Evolutionary conservation across 1,140 invertebrate genomes (phyloP).

Genomic region (Solen grandis): DNA sequence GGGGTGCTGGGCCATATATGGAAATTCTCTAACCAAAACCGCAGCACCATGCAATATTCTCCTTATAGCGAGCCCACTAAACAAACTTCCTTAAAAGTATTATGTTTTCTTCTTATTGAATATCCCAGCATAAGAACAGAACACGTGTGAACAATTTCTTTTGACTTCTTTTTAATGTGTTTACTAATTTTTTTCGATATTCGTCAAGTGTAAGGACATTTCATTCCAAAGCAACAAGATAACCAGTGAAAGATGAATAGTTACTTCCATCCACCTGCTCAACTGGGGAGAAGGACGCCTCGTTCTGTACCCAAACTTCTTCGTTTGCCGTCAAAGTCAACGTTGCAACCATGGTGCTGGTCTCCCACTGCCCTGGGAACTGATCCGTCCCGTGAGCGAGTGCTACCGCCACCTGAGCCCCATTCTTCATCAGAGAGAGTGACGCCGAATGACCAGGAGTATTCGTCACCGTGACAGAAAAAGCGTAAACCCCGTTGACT

Average conservation of each 20-base stretch:
- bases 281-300: neutral
- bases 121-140: no score
- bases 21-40: no score
- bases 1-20: no score
- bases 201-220: no score
- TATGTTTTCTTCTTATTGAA: no score
- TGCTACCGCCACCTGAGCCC: neutral
- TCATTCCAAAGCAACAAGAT: no score
- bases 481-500: conserved; percentile 5
- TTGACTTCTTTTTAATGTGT: no score
- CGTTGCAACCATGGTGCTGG: neutral
- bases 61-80: no score
- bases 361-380: neutral
- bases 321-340: neutral
- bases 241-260: conserved; percentile 5
- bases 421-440: conserved; percentile 1
- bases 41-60: no score
- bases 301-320: conserved; percentile 12
- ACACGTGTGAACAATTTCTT: no score
- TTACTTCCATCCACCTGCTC: conserved; percentile 9
- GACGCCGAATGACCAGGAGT: conserved; percentile 2
- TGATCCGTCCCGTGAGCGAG: neutral
- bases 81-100: no score
- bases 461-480: conserved; percentile 14
- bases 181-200: no score